Evolutionary conservation across 1,140 invertebrate genomes (phyloP).

Genomic region (Drosophila ogumai): DNA sequence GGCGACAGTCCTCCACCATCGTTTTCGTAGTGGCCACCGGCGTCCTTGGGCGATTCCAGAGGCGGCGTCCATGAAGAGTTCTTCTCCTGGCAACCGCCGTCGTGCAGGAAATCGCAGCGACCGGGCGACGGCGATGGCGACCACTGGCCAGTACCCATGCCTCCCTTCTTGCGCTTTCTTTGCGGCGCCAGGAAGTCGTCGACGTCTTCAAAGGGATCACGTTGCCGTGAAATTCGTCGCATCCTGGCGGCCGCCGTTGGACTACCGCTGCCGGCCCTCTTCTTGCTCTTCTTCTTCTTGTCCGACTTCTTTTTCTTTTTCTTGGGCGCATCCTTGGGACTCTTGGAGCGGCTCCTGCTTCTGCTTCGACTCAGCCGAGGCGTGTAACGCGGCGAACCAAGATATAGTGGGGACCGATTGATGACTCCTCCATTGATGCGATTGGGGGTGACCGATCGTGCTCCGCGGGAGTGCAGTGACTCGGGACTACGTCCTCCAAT

Average conservation of each 20-base stretch:
- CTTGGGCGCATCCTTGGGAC: conserved; percentile 45
- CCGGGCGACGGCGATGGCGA: conserved; percentile 73
- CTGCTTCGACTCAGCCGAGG: conserved; percentile 68
- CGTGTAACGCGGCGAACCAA: conserved; percentile 67
- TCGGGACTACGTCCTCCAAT: conserved; percentile 63
- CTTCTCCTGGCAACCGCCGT: conserved; percentile 46
- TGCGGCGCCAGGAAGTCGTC: conserved; percentile 65
- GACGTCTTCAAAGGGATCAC: conserved; percentile 69
- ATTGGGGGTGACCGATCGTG: conserved; percentile 61
- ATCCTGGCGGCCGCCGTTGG: conserved; percentile 49
- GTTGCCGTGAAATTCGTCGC: conserved; percentile 69
- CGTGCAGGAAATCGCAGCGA: conserved; percentile 38
- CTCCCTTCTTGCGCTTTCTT: conserved; percentile 55
- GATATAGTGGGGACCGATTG: conserved; percentile 45
- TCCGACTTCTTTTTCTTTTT: conserved; percentile 79
- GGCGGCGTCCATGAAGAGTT: conserved; percentile 80
- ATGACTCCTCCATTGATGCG: conserved; percentile 57
- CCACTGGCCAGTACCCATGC: conserved; percentile 43
- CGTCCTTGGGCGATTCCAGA: conserved; percentile 85
- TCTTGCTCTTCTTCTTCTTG: conserved; percentile 76
- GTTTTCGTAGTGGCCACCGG: conserved; percentile 46
- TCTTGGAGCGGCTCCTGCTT: conserved; percentile 64
- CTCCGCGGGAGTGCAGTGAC: conserved; percentile 70
- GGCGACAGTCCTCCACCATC: conserved; percentile 56
- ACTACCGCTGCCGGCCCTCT: conserved; percentile 61